These are phyloP conservation scores for Microctonus aethiopoides DNA, from an alignment of 2,888 invertebrate genomes.

Conservation along the genomic window DNA sequence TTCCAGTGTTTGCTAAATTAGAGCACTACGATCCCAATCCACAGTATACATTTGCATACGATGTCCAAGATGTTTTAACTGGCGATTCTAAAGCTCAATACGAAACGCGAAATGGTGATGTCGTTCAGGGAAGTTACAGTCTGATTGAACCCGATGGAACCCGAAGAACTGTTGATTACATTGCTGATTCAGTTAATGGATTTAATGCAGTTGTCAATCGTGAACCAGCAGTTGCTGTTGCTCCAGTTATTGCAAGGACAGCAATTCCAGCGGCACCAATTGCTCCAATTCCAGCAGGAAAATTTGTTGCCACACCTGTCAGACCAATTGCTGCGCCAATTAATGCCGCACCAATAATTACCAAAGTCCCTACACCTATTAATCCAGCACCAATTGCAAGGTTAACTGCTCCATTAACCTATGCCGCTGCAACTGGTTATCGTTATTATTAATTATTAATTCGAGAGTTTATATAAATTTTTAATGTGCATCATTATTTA, in stretches of 20 bases:
- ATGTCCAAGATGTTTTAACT: constrained; percentile 58
- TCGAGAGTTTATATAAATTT: not conserved
- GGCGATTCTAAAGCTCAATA: constrained; percentile 62
- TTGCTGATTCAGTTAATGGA: constrained; percentile 58
- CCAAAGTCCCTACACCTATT: constrained; percentile 18
- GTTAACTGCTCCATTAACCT: constrained; percentile 43
- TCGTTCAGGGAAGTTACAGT: constrained; percentile 59
- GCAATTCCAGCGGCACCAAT: constrained; percentile 44
- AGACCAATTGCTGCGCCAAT: constrained; percentile 17
- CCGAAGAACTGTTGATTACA: constrained; percentile 59
- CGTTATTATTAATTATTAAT: constrained; percentile 18
- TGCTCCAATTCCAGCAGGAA: constrained; percentile 45
- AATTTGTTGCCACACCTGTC: constrained; percentile 20
- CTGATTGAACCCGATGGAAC: constrained; percentile 61
- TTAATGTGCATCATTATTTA: not conserved
- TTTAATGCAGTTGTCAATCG: constrained; percentile 65
- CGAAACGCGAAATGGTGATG: constrained; percentile 58
- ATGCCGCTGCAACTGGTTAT: constrained; percentile 44
- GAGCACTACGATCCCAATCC: constrained; percentile 57
- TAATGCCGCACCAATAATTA: constrained; percentile 24
- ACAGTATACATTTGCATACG: constrained; percentile 59
- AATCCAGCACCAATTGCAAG: constrained; percentile 50
- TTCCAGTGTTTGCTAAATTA: constrained; percentile 46
- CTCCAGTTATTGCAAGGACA: constrained; percentile 58
- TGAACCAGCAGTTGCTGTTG: constrained; percentile 48